phyloP scores from a whole-genome alignment of 2,113 vertebrate genomes.

The Drymodes brunneopygia region DNA sequence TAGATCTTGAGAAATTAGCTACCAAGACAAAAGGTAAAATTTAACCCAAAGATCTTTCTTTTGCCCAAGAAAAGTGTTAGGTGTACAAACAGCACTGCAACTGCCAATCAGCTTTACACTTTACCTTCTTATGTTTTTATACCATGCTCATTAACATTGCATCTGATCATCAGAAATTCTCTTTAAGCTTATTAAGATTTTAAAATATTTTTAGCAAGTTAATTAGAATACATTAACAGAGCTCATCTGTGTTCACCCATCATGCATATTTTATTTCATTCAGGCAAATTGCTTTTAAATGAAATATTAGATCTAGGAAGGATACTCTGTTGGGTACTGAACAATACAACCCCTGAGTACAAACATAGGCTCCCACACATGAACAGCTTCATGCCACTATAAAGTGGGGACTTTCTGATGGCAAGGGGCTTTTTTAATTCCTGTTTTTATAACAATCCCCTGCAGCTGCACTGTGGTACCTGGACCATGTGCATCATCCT shows the following conservation, averaged over 20 bases:
- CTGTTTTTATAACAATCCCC: not conserved
- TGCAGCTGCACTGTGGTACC: not conserved
- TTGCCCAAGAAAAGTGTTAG: not conserved
- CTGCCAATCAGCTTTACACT: constrained; percentile 32
- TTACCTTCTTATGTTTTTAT: constrained; percentile 48
- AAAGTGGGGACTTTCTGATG: not conserved
- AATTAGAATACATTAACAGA: constrained; percentile 68
- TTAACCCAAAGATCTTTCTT: not conserved
- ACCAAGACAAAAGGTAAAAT: not conserved
- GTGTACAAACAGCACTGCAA: not conserved
- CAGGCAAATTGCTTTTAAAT: constrained; percentile 63
- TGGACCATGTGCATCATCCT: rapidly evolving
- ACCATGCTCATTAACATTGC: constrained; percentile 55
- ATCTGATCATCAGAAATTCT: constrained; percentile 63
- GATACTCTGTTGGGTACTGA: not conserved
- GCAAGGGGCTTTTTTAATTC: not conserved
- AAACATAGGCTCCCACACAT: not conserved
- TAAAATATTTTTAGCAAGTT: constrained; percentile 70
- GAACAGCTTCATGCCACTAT: not conserved
- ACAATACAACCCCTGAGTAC: not conserved
- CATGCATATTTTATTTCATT: constrained; percentile 66
- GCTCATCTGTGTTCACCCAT: constrained; percentile 66
- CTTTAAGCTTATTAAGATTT: constrained; percentile 68
- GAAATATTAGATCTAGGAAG: constrained; percentile 24
- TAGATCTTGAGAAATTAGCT: constrained; percentile 1